Conservation (phyloP, 2,113 vertebrate genomes). For the Ageneiosus marmoratus region DNA sequence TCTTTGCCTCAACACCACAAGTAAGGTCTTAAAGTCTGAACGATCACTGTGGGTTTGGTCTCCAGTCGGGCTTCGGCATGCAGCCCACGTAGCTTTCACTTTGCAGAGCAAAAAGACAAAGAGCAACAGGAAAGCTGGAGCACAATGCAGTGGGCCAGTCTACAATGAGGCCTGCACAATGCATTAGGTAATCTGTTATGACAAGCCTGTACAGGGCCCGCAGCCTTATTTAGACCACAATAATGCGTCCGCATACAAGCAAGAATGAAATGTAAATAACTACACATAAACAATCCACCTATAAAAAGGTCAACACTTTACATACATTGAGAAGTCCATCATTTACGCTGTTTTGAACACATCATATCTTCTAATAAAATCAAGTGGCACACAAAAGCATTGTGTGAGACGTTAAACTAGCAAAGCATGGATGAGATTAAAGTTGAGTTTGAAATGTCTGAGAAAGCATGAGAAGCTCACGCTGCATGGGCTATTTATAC, state of each 20-base stretch:
- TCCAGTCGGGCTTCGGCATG: conserved; percentile 52
- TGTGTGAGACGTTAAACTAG: conserved; percentile 3
- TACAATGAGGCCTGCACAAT: conserved; percentile 59
- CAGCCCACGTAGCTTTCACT: conserved; percentile 53
- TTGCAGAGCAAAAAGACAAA: conserved; percentile 41
- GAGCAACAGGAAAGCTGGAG: conserved; percentile 68
- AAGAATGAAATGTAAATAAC: background rate
- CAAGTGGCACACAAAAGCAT: background rate
- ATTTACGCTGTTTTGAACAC: background rate
- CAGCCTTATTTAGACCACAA: conserved; percentile 53
- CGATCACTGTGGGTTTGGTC: conserved; percentile 23
- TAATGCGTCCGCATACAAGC: conserved; percentile 10
- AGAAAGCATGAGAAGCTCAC: conserved; percentile 68
- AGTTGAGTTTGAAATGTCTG: conserved; percentile 21
- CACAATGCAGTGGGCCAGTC: conserved; percentile 65
- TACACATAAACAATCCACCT: background rate
- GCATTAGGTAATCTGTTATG: conserved; percentile 73
- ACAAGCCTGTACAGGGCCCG: conserved; percentile 63
- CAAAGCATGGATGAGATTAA: background rate
- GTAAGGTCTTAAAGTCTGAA: conserved; percentile 7
- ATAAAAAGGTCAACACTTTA: background rate
- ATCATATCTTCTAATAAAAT: background rate
- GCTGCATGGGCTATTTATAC: conserved; percentile 73
- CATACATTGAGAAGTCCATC: too few species aligned
- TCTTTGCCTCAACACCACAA: conserved; percentile 9